phyloP scores from a whole-genome alignment of 2,888 invertebrate species.

The Meiosimyza decipiens region DNA sequence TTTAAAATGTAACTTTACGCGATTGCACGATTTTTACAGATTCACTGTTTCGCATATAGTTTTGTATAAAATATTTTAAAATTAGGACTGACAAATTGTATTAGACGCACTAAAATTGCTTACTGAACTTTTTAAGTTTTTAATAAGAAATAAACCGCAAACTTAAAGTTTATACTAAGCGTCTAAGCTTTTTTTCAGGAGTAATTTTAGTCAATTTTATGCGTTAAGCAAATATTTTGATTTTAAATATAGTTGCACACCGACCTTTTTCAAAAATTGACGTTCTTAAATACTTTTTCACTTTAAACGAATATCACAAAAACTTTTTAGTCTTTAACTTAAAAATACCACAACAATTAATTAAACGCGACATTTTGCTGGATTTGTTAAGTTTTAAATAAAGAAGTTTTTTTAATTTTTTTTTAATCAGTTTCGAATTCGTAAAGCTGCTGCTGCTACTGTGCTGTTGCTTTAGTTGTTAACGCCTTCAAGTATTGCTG shows the following conservation, averaged over 20 bases:
- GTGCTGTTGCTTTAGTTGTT: slow-evolving; percentile 31
- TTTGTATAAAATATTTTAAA: too few species aligned
- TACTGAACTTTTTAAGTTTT: too few species aligned
- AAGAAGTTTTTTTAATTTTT: neutral
- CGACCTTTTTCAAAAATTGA: neutral
- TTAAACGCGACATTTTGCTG: slow-evolving; percentile 59
- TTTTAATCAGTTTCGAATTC: neutral
- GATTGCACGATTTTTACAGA: too few species aligned
- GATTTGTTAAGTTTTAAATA: slow-evolving; percentile 5
- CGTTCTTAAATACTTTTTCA: slow-evolving; percentile 14
- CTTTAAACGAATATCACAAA: slow-evolving; percentile 54
- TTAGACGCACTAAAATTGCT: too few species aligned
- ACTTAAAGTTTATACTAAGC: too few species aligned
- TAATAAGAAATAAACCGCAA: too few species aligned
- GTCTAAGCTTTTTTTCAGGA: too few species aligned
- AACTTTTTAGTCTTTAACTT: slow-evolving; percentile 61
- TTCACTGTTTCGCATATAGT: too few species aligned
- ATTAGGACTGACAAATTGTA: too few species aligned
- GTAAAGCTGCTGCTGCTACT: slow-evolving; percentile 40
- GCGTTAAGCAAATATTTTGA: neutral
- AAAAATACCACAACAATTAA: slow-evolving; percentile 52
- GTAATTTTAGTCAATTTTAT: neutral
- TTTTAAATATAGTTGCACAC: neutral
- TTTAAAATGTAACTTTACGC: too few species aligned
- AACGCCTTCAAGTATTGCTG: slow-evolving; percentile 44